Evolutionary conservation across 1,140 invertebrate species (phyloP).

Genomic region (Ceratina calcarata): DNA sequence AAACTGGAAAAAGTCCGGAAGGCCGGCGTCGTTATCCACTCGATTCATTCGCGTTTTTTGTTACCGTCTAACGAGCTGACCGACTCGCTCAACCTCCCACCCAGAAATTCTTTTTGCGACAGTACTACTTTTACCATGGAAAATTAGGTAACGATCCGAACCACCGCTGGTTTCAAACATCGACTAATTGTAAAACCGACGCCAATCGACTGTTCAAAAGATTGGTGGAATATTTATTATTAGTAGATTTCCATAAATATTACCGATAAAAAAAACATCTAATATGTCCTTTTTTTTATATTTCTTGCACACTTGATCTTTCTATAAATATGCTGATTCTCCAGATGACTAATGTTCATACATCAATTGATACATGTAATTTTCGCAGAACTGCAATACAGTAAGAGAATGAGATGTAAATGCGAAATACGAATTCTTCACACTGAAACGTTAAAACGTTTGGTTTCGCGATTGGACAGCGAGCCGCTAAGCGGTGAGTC

Average conservation of each 20-base stretch:
- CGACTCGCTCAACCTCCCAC: background rate
- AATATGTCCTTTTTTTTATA: background rate
- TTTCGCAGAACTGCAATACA: too few relatives aligned
- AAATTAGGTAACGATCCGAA: background rate
- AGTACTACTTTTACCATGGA: background rate
- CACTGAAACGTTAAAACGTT: background rate
- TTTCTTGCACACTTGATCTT: background rate
- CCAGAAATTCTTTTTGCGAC: background rate
- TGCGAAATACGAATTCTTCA: background rate
- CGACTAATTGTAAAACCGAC: too few relatives aligned
- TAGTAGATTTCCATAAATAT: too few relatives aligned
- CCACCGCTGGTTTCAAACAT: too few relatives aligned
- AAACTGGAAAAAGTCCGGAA: background rate
- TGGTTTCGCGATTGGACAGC: background rate
- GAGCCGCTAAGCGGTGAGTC: constrained; percentile 30
- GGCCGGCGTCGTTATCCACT: background rate
- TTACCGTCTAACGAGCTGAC: background rate
- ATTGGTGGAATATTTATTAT: too few relatives aligned
- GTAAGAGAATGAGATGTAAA: background rate
- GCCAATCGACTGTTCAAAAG: too few relatives aligned
- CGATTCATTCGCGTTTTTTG: background rate
- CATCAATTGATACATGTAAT: too few relatives aligned
- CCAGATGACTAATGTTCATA: too few relatives aligned
- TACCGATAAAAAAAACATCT: too few relatives aligned
- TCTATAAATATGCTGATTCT: too few relatives aligned